phyloP scores from a whole-genome alignment of 2,113 vertebrate genomes.

The Perca schrenkii region DNA sequence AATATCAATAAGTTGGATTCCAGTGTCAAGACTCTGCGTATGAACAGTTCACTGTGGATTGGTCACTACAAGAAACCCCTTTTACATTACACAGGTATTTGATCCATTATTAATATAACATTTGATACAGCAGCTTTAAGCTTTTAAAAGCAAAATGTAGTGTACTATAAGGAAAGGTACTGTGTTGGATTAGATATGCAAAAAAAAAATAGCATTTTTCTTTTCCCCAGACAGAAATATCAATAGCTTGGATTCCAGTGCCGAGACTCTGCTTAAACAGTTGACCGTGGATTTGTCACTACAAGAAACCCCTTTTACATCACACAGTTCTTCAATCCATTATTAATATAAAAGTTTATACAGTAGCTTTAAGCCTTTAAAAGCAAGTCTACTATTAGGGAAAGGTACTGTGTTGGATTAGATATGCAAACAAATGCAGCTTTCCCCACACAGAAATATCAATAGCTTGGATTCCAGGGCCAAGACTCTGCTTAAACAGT shows the following conservation, averaged over 20 bases:
- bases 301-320: not conserved
- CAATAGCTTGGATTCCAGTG: conserved; percentile 43
- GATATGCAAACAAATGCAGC: not conserved
- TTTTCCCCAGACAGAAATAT: conserved; percentile 30
- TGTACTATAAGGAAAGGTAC: no score
- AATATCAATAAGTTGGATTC: no score
- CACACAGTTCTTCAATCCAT: not conserved
- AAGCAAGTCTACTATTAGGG: not conserved
- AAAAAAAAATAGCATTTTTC: not conserved
- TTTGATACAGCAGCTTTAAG: no score
- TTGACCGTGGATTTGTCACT: conserved; percentile 12
- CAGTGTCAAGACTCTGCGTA: no score
- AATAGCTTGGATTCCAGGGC: conserved; percentile 50
- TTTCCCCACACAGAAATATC: conserved; percentile 31
- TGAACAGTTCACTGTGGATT: no score
- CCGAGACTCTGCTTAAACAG: conserved; percentile 53
- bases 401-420: no score
- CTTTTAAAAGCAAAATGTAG: no score
- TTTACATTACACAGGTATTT: no score
- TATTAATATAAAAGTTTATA: not conserved
- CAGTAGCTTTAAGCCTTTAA: not conserved
- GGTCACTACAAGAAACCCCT: no score
- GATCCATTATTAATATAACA: no score
- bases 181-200: no score
- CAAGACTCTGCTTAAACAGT: conserved; percentile 55